phyloP scores from a whole-genome alignment of 1,140 invertebrate genomes.

The Gyrodactylus salaris region DNA sequence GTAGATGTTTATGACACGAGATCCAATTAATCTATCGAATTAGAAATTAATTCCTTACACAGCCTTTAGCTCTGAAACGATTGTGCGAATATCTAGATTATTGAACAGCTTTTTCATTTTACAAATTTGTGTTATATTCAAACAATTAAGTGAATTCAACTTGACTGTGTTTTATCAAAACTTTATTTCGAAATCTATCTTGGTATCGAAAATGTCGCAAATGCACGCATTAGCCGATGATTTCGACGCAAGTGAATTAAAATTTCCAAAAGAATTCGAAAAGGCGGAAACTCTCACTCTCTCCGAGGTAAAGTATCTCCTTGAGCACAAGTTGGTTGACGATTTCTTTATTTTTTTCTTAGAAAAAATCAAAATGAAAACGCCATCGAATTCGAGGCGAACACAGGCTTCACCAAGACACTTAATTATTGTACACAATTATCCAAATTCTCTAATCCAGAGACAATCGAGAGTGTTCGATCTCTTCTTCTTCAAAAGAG shows the following conservation, averaged over 20 bases:
- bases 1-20: constrained; percentile 80
- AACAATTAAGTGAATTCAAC: too few species aligned
- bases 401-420: constrained; percentile 90
- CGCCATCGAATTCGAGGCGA: constrained; percentile 82
- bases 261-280: constrained; percentile 41
- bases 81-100: constrained; percentile 52
- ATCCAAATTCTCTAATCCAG: constrained; percentile 73
- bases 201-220: not conserved
- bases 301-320: constrained; percentile 82
- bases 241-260: not conserved
- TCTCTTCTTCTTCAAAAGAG: constrained; percentile 11
- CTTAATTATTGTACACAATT: constrained; percentile 76
- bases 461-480: constrained; percentile 70
- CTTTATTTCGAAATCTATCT: not conserved
- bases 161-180: not conserved
- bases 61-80: constrained; percentile 45
- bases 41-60: constrained; percentile 19
- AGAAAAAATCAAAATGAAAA: constrained; percentile 80
- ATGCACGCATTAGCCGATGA: not conserved
- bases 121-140: constrained; percentile 7
- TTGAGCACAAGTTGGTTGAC: constrained; percentile 40
- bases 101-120: constrained; percentile 61
- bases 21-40: constrained; percentile 36
- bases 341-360: not conserved
- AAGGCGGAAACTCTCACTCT: constrained; percentile 83